Conservation (phyloP, 2,888 invertebrate species). For the Agrenia bidenticulata region DNA sequence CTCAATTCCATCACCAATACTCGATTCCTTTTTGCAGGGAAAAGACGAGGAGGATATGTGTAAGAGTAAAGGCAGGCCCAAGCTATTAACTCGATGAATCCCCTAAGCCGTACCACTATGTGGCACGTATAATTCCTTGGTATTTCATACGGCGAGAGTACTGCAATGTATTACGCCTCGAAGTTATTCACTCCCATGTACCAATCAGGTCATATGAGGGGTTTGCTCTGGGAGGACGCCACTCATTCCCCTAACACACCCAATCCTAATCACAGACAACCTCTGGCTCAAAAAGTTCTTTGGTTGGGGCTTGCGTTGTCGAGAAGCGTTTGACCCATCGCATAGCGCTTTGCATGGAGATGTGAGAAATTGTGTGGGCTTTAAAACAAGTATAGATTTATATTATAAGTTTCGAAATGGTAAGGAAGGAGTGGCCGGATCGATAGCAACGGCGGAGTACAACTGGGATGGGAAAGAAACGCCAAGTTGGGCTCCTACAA, state of each 20-base stretch:
- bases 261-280: constrained; percentile 35
- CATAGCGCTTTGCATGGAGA: not conserved
- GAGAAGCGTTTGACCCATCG: not conserved
- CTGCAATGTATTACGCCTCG: constrained; percentile 13
- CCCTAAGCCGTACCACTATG: not conserved
- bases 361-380: not conserved
- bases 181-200: constrained; percentile 29
- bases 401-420: not conserved
- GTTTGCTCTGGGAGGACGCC: constrained; percentile 38
- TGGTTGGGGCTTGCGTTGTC: not conserved
- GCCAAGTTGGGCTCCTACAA: constrained; percentile 34
- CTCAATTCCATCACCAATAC: constrained; percentile 1
- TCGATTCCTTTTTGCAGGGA: too few relatives aligned
- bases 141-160: not conserved
- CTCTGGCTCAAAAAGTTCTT: constrained; percentile 5
- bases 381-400: not conserved
- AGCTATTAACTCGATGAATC: too few relatives aligned
- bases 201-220: constrained; percentile 47
- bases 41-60: too few relatives aligned
- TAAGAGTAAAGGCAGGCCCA: too few relatives aligned
- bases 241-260: constrained; percentile 47
- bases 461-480: constrained; percentile 35
- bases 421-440: constrained; percentile 18
- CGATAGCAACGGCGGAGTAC: constrained; percentile 37
- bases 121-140: constrained; percentile 8